Base-by-base conservation (phyloP, 2,888 invertebrate genomes). In the Lathronympha strigana region DNA sequence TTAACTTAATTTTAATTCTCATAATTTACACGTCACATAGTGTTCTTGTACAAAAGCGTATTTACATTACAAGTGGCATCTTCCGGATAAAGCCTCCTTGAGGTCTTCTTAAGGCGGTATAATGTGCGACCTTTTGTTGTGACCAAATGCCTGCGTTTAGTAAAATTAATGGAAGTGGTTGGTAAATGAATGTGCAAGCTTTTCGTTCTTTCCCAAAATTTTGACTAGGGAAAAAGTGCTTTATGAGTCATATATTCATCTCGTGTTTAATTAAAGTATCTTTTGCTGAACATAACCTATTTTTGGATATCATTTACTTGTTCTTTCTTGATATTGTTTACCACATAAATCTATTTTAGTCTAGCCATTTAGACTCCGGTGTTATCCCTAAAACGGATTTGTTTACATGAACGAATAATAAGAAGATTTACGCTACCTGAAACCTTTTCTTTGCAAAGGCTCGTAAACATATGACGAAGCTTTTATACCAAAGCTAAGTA, bases 1-100 rank as follows among this genome's bases (percentile, higher is more conserved):
- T 58, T 19, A 61, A 23, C 51, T 25, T 58, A 61, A 54, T 54
- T 54, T 66, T 61, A 61, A 66, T 66, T 49, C 66, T 43, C 60
- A 61, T 61, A 61, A 61, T 66, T 66, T 49, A 66, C 66, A 61
- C 54, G 38, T 63, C 47, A 25, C 47, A 40, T 49, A 61, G 54
- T 66, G 60, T 66, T 66, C 60, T 40, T 21, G 73, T 67, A 76
- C 87, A 88, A 87, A 85, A 73, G 76, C 75, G 83, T 86, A 89
- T 90, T 90, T 88, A 89, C 88, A 88, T 90, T 83, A 88, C 88
- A 89, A 91, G 90, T 87, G 83, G 83, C 81, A 79, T 85, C 86
- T 90, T 88, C 87, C 89, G 89, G 85, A 83, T 88, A 87, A 87
- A 81, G 82, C 79, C 78, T 82, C 78, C 86, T 84, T 81, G 76